These are phyloP conservation scores for Hydrozoanthus tunicans DNA, from an alignment of 64 coral and sea anemone genomes.

Conservation along the genomic window DNA sequence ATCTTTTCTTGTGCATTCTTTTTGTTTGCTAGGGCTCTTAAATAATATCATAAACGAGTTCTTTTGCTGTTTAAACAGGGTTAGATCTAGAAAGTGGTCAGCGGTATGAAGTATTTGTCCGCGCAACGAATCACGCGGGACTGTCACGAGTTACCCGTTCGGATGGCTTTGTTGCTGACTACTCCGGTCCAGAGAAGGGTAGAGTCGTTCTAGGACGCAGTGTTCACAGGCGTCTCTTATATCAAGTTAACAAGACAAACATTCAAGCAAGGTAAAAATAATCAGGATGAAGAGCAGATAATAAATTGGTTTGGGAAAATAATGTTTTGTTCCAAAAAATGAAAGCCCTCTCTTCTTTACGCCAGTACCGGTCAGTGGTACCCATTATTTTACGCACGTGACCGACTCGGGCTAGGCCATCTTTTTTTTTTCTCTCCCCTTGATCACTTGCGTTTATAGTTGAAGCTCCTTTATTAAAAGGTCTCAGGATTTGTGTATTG, in stretches of 20 bases:
- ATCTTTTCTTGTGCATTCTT: neutral
- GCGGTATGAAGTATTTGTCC: conserved; percentile 52
- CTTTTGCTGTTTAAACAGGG: neutral
- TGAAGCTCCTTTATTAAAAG: too few relatives aligned
- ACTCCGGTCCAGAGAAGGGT: conserved; percentile 57
- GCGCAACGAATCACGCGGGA: conserved; percentile 69
- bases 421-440: too few relatives aligned
- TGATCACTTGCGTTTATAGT: too few relatives aligned
- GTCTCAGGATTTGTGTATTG: too few relatives aligned
- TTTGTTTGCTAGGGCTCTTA: neutral
- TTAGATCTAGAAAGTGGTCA: conserved; percentile 24
- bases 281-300: too few relatives aligned
- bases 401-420: too few relatives aligned
- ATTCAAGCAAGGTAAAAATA: conserved; percentile 37
- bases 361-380: too few relatives aligned
- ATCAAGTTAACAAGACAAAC: conserved; percentile 26
- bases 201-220: neutral
- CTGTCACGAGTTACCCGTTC: conserved; percentile 42
- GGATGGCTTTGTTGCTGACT: conserved; percentile 83
- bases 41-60: neutral
- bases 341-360: neutral
- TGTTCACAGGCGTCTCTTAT: neutral
- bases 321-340: neutral
- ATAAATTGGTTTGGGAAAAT: neutral
- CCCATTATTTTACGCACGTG: too few relatives aligned